Conservation (phyloP, 2,888 invertebrate genomes). For the Brassicogethes aeneus region DNA sequence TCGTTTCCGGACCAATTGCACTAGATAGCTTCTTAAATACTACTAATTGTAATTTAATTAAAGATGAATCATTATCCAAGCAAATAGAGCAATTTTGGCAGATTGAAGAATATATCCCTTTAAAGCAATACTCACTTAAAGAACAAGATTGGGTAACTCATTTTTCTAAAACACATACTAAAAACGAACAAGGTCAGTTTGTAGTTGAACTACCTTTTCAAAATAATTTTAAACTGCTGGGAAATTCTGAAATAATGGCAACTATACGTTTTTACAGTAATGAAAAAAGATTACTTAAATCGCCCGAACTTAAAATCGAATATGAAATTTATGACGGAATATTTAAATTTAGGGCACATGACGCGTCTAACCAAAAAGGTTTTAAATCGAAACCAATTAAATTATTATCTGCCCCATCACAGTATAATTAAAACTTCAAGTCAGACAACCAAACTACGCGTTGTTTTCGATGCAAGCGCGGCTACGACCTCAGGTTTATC, state of each 20-base stretch:
- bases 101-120: neutral
- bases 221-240: conserved; percentile 10
- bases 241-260: conserved; percentile 18
- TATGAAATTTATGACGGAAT: conserved; percentile 16
- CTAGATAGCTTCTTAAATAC: too few species aligned
- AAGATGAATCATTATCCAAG: too few species aligned
- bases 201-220: conserved; percentile 20
- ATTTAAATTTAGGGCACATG: conserved; percentile 16
- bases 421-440: conserved; percentile 7
- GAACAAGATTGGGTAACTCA: conserved; percentile 4
- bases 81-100: neutral
- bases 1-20: too few species aligned
- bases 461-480: conserved; percentile 8
- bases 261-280: conserved; percentile 17
- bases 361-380: conserved; percentile 5
- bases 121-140: neutral
- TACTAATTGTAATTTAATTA: too few species aligned
- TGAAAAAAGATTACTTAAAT: conserved; percentile 16
- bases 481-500: conserved; percentile 6
- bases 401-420: conserved; percentile 10
- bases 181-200: conserved; percentile 12
- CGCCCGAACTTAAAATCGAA: conserved; percentile 15
- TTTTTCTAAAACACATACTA: conserved; percentile 4
- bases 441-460: conserved; percentile 7
- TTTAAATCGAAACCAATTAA: neutral